Evolutionary conservation across 2,888 invertebrate species (phyloP), one percentile per base, ranked within the genome.

Genomic region (Acleris cristana): DNA sequence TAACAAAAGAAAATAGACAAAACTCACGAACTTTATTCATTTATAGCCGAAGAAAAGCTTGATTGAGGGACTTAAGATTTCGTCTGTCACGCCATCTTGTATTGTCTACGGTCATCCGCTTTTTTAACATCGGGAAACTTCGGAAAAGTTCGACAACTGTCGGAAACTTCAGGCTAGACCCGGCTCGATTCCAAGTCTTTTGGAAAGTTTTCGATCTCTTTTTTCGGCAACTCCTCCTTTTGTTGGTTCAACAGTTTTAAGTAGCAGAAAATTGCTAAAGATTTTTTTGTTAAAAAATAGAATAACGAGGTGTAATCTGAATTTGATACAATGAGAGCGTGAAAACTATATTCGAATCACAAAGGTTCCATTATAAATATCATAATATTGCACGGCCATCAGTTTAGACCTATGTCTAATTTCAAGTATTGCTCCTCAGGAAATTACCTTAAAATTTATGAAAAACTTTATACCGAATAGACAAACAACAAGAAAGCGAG

Each of bases 221-320:
- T 60, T 51, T 49, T 51, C 14, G n/a, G 7, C 8, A 6, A 51
- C 51, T 49, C 51, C 58, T n/a, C 45, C 30, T 23, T 49, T 60
- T 60, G 59, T 60, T 59, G 19, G 49, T 21, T 51, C 3, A 34
- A 34, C 49, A 60, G 8, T 51, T 60, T 60, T 51, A 49, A 59
- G 34, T 14, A 58, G 30, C 26, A 19, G 21, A 34, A 40, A 16
- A 21, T 51, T 60, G 10, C 16, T 49, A 19, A 3, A 5, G 19
- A 19, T 2, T 7, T 40, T 51, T 51, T 58, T 30, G 45, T 57
- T 58, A 18, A 10, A 40, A 40, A 21, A 16, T 21, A 14, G 48
- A 3, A 26, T 58, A 58, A 57, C 18, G 48, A 48, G 23, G 23
- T 16, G 8, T 57, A 16, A 14, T 7, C 14, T 19, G n/a, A 44